phyloP scores from a whole-genome alignment of 2,888 invertebrate species.

The Papilio demoleus region DNA sequence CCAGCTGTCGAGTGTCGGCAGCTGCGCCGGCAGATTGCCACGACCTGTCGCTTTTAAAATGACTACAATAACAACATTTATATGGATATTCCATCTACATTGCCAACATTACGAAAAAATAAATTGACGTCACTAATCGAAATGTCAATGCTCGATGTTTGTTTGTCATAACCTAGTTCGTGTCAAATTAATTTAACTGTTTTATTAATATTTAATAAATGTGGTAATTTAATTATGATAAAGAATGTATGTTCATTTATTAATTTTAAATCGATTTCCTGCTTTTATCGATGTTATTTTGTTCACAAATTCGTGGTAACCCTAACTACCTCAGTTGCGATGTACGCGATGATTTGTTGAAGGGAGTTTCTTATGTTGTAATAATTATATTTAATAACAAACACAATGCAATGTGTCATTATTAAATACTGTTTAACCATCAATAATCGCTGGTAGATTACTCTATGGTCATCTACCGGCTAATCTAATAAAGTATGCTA shows the following conservation, averaged over 20 bases:
- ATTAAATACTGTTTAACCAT: not conserved
- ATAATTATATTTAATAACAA: slow-evolving; percentile 32
- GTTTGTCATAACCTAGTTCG: no score
- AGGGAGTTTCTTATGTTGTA: slow-evolving; percentile 39
- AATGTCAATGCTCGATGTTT: no score
- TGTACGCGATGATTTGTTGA: slow-evolving; percentile 37
- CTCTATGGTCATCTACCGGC: no score
- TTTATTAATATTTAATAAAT: no score
- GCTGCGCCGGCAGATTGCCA: slow-evolving; percentile 57
- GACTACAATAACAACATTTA: slow-evolving; percentile 3
- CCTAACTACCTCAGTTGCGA: slow-evolving; percentile 34
- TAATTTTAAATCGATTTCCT: not conserved
- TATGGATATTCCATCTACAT: not conserved
- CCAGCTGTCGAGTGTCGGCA: slow-evolving; percentile 54
- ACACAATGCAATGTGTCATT: slow-evolving; percentile 10
- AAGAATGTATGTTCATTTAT: no score
- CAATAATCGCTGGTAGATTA: no score
- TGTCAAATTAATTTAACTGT: no score
- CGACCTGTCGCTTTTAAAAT: slow-evolving; percentile 48
- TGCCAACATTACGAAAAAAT: no score
- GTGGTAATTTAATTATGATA: no score
- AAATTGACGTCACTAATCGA: no score
- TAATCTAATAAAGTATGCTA: no score
- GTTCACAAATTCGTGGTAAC: not conserved
- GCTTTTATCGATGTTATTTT: no score